These are phyloP conservation scores for Drosophila sordidapex DNA, from an alignment of 2,888 invertebrate species.

Conservation along the genomic window DNA sequence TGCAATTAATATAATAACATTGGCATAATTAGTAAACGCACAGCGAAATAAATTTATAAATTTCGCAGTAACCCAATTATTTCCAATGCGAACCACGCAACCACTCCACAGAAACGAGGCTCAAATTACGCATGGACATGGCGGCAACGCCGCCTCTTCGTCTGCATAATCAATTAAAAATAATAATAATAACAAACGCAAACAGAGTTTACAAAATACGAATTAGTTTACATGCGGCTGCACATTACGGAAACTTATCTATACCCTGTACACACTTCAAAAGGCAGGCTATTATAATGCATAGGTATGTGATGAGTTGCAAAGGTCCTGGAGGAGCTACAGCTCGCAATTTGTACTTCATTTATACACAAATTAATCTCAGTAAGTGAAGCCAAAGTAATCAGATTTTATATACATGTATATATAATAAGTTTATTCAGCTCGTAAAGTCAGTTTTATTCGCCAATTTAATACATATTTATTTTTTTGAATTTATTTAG, in stretches of 20 bases:
- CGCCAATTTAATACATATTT: too few species aligned
- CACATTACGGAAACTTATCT: slow-evolving; percentile 2
- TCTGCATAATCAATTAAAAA: slow-evolving; percentile 63
- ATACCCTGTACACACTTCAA: slow-evolving; percentile 6
- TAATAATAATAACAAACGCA: slow-evolving; percentile 70
- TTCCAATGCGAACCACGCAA: slow-evolving; percentile 1
- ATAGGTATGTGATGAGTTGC: too few species aligned
- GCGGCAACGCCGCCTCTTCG: not conserved
- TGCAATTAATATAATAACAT: slow-evolving; percentile 47
- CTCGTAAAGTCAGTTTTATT: too few species aligned
- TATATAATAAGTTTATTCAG: too few species aligned
- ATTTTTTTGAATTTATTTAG: too few species aligned
- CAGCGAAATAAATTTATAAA: slow-evolving; percentile 41
- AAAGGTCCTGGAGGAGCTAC: too few species aligned
- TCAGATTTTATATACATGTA: too few species aligned
- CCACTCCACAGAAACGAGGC: slow-evolving; percentile 20
- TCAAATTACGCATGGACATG: slow-evolving; percentile 8
- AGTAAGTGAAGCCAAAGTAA: too few species aligned
- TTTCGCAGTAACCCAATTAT: slow-evolving; percentile 63
- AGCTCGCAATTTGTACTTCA: too few species aligned
- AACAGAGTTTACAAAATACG: slow-evolving; percentile 54
- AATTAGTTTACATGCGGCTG: slow-evolving; percentile 56
- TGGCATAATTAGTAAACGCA: slow-evolving; percentile 61
- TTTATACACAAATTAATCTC: too few species aligned
- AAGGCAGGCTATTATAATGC: not conserved